Percentiles rank a stretch among this genome's conserved stretches.
phyloP scores from a whole-genome alignment of 2,797 vertebrate species.

The Syngnathus acus region DNA sequence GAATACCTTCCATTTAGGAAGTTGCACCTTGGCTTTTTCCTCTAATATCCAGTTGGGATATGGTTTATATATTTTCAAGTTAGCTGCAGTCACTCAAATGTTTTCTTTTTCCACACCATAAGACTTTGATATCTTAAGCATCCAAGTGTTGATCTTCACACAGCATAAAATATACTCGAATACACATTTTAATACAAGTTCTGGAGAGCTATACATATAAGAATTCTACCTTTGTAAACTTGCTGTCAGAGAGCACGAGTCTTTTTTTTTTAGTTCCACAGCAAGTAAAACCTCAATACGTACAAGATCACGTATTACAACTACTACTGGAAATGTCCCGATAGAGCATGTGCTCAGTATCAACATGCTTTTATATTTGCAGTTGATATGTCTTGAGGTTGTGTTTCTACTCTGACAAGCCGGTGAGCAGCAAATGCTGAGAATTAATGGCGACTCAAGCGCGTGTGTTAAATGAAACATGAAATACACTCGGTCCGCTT shows the following conservation, averaged over 20 bases:
- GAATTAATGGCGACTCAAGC: constrained; percentile 27
- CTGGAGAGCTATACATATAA: too few species aligned
- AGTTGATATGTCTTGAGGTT: neutral
- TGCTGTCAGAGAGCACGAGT: too few species aligned
- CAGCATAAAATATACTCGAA: neutral
- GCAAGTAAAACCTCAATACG: too few species aligned
- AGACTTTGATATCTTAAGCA: neutral
- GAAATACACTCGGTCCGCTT: constrained; percentile 23
- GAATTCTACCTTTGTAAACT: too few species aligned
- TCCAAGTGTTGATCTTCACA: neutral
- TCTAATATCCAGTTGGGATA: constrained; percentile 10
- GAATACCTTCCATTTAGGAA: constrained; percentile 34
- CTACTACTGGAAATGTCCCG: neutral
- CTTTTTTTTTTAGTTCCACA: too few species aligned
- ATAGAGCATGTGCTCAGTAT: neutral
- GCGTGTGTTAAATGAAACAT: constrained; percentile 38
- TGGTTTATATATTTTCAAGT: neutral
- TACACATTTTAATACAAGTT: too few species aligned
- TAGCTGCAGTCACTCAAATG: neutral
- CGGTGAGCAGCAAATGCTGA: constrained; percentile 13
- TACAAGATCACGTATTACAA: too few species aligned
- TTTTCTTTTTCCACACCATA: neutral
- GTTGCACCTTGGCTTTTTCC: constrained; percentile 20
- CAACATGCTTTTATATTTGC: neutral
- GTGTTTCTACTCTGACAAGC: neutral